A percentile compares a stretch with the other conserved stretches of the same genome.
These are phyloP conservation scores for Diuraphis noxia DNA, from an alignment of 1,140 invertebrate species.

Conservation along the genomic window DNA sequence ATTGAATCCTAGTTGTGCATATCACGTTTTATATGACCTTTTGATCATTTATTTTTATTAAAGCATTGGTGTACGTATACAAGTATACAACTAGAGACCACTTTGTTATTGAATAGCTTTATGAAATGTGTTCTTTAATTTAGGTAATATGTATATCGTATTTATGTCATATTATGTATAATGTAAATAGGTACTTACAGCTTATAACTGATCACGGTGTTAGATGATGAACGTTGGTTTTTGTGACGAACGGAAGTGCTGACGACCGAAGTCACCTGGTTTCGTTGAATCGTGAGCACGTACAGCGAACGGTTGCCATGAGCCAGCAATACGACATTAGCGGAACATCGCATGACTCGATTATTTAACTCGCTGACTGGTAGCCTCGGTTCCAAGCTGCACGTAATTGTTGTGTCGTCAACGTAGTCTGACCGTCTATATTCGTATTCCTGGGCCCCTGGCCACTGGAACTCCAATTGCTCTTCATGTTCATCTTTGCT, in stretches of 20 bases:
- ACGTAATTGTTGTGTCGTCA: no score
- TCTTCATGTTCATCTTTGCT: not conserved
- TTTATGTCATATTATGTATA: not conserved
- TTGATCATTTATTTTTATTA: not conserved
- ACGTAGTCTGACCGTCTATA: not conserved
- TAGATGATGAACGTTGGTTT: not conserved
- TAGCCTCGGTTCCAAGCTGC: not conserved
- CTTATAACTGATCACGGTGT: not conserved
- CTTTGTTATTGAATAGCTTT: no score
- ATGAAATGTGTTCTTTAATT: not conserved
- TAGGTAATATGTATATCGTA: not conserved
- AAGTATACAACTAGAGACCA: no score
- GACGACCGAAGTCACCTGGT: not conserved
- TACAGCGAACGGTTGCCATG: slow-evolving; percentile 15
- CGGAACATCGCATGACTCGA: not conserved
- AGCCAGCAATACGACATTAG: slow-evolving; percentile 14
- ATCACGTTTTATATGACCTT: not conserved
- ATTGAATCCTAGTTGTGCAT: no score
- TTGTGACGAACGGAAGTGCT: no score
- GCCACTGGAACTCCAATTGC: no score
- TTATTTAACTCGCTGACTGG: not conserved
- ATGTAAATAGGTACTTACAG: not conserved
- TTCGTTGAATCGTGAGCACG: not conserved
- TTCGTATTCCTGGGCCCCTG: not conserved
- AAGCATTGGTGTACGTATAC: not conserved